These are phyloP conservation scores for Lysiphlebus fabarum DNA, from an alignment of 1,140 invertebrate genomes.

Conservation along the genomic window DNA sequence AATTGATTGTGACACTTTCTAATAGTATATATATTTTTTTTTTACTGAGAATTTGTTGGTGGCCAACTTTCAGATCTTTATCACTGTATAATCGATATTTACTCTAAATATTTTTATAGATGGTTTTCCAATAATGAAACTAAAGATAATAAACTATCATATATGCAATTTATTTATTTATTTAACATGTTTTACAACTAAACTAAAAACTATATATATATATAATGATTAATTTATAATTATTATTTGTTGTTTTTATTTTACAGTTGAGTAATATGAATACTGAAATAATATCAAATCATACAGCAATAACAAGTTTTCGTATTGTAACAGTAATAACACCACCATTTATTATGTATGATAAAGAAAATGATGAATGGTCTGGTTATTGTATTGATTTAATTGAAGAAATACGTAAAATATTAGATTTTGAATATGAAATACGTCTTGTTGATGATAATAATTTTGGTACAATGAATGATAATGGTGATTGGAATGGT, in stretches of 20 bases:
- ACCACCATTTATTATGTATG: constrained; percentile 83
- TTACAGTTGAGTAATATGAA: constrained; percentile 59
- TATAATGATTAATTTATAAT: too few relatives aligned
- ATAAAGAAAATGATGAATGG: constrained; percentile 65
- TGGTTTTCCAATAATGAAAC: too few relatives aligned
- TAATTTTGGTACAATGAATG: constrained; percentile 81
- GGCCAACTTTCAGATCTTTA: too few relatives aligned
- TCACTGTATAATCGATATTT: too few relatives aligned
- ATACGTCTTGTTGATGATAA: constrained; percentile 75
- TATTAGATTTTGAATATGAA: constrained; percentile 86
- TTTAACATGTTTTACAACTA: too few relatives aligned
- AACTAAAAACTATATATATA: too few relatives aligned
- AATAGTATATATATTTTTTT: too few relatives aligned
- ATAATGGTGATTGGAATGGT: constrained; percentile 86
- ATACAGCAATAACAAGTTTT: constrained; percentile 76
- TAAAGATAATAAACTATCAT: too few relatives aligned
- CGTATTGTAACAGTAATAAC: constrained; percentile 77
- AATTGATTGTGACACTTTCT: too few relatives aligned
- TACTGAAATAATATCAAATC: constrained; percentile 66
- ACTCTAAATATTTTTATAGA: too few relatives aligned
- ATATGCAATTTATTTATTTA: too few relatives aligned
- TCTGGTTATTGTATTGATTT: constrained; percentile 93
- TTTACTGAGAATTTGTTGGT: too few relatives aligned
- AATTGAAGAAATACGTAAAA: constrained; percentile 77
- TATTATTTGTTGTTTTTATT: background rate